Base-by-base conservation (phyloP, 2,113 vertebrate species). In the Pristiophorus japonicus region DNA sequence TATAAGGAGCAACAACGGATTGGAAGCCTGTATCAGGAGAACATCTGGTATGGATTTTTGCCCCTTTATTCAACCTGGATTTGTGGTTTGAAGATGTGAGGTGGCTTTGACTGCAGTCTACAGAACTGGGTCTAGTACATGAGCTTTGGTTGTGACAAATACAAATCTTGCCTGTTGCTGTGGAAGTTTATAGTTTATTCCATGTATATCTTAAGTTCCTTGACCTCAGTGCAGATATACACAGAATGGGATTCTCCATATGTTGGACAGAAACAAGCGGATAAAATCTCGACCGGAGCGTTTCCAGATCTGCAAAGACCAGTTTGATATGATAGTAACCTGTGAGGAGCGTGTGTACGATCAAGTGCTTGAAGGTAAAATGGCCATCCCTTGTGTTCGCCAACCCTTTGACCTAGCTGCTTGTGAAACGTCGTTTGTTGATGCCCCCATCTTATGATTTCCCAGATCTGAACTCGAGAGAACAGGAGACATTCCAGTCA, bases 341-440 rank as follows among this genome's bases (percentile, higher is more conserved):
- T 99, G 99, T 85, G 99, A 99, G 96, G 99, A 99, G 97, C 97
- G 99, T 91, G 99, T 99, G 88, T 99, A 99, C 95, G 99, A 99
- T 97, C 99, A 99, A 97, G 99, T 99, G 96, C 97, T 99, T 96
- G 99, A 99, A 98, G 99, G 99, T 99, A 97, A 98, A 98, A 94
- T 96, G 63, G 75, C 95, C 14, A 95, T 75, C 81, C 95, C 95
- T 12, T 96, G 67, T 45, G 3, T 6, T 96, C 24, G 96, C 67
- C 88, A 95, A 90, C 66, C 14, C n/a, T 3, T 96, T 38, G 87
- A 20, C 47, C 16, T 85, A 11, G 96, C 6, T 95, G 24, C 38
- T 91, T 88, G 93, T 93, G 91, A 97, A 97, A 97, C 96, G 95
- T 98, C 95, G 75, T 95, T 62, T 70, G 65, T 27, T 95, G 55